Percentiles rank a stretch among this genome's conserved stretches.
These are phyloP conservation scores for Shargacucullia verbasci DNA, from an alignment of 2,888 invertebrate species.

Conservation along the genomic window DNA sequence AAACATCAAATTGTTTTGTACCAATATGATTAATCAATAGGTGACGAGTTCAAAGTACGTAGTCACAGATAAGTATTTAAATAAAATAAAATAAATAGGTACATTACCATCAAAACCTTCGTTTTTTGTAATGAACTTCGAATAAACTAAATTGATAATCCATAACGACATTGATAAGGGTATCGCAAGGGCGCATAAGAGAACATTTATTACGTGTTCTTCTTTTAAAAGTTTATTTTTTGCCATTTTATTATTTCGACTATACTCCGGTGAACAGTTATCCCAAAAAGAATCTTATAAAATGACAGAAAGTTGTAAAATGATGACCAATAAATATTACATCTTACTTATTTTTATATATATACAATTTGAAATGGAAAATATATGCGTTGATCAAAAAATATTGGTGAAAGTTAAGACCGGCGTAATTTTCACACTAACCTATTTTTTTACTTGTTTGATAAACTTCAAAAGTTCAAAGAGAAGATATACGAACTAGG, in stretches of 20 bases:
- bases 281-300: not conserved
- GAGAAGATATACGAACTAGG: too few species aligned
- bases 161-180: constrained; percentile 94
- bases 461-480: too few species aligned
- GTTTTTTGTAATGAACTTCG: constrained; percentile 85
- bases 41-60: constrained; percentile 27
- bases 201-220: constrained; percentile 87
- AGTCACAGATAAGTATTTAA: constrained; percentile 16
- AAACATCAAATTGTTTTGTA: not conserved
- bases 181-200: constrained; percentile 91
- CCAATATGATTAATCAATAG: constrained; percentile 14
- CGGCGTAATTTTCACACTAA: constrained; percentile 6
- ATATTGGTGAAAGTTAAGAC: constrained; percentile 28
- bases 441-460: constrained; percentile 1
- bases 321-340: constrained; percentile 8
- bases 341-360: constrained; percentile 3
- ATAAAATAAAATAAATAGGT: constrained; percentile 17
- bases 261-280: constrained; percentile 12
- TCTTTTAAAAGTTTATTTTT: constrained; percentile 63
- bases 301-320: constrained; percentile 22
- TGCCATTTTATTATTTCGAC: constrained; percentile 40
- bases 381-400: constrained; percentile 3
- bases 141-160: constrained; percentile 92
- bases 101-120: constrained; percentile 87
- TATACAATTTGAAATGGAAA: constrained; percentile 3